Percentiles rank a stretch among this genome's conserved stretches.
These are phyloP conservation scores for Choloepus hoffmanni DNA, from an alignment of 2,113 vertebrate species.

Conservation along the genomic window DNA sequence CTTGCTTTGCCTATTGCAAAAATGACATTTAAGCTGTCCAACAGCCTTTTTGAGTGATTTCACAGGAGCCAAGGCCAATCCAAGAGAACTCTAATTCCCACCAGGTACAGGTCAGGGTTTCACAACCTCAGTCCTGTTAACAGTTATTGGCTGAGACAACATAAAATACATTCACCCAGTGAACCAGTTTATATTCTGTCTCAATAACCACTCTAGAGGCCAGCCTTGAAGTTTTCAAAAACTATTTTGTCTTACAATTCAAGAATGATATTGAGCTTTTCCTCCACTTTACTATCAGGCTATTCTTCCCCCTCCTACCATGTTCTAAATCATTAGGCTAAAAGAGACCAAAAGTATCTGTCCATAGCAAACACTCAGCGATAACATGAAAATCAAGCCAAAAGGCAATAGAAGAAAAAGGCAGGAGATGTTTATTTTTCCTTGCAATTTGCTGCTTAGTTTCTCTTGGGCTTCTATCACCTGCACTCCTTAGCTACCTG, in stretches of 20 bases:
- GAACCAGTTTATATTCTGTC: not conserved
- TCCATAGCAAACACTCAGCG: slow-evolving; percentile 1
- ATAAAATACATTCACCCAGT: slow-evolving; percentile 42
- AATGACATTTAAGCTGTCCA: slow-evolving; percentile 1
- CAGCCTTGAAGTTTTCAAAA: slow-evolving; percentile 37
- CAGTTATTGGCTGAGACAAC: not conserved
- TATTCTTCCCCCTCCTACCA: not conserved
- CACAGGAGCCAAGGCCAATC: not conserved
- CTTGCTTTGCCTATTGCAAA: not conserved
- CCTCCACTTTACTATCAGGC: not conserved
- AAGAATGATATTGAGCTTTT: not conserved
- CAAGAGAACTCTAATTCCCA: not conserved
- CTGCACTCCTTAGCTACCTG: not conserved
- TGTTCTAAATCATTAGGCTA: not conserved
- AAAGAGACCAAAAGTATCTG: not conserved
- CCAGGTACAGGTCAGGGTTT: slow-evolving; percentile 7
- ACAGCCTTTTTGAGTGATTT: not conserved
- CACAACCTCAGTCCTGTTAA: not conserved
- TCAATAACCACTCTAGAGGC: not conserved
- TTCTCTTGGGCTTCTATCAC: slow-evolving; percentile 35
- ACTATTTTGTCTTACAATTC: not conserved
- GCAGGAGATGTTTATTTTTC: not conserved
- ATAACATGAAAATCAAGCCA: slow-evolving; percentile 7
- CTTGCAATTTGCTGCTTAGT: not conserved
- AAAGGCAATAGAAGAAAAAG: not conserved